Evolutionary conservation across 2,888 invertebrate species (phyloP), one percentile per base, ranked within the genome.

Genomic region (Plagiodera versicolora): DNA sequence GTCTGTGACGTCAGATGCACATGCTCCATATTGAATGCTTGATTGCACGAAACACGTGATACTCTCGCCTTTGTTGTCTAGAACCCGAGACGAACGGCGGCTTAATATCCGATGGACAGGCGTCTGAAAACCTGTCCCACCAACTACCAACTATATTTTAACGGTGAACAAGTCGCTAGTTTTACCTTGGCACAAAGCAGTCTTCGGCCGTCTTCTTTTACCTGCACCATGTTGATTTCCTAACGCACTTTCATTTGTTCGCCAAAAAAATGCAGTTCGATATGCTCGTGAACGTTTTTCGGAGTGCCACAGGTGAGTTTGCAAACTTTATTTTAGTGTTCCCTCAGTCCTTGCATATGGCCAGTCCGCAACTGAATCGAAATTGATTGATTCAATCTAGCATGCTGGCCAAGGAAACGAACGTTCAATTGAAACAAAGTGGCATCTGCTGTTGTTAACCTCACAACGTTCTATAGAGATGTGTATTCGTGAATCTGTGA

Each of bases 211-310:
- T 64, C 69, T 68, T 70, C 68, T 66, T 70, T 64, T 60, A 67
- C 61, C 65, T 66, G 66, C 71, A 67, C 66, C 67, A 71, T 71
- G 71, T 70, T 70, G 61, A 63, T 66, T 66, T 65, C 62, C 64
- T 62, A 61, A 52, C 24, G 39, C 19, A 52, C 39, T 17, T 18
- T 28, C 5, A 39, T 20, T 53, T 63, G 60, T 48, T 57, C 39
- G 48, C 60, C 46, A 52, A 63, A 59, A 72, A 72, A 64, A 75
- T 75, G 76, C 76, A 76, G 67, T 76, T 76, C 65, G 76, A 76
- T 53, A 75, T 75, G 71, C 60, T 76, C 53, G 74, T 76, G 48
- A 75, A 75, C 64, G 76, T 75, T 39, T 76, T 76, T 64, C 67
- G 74, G 61, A 75, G 72, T 66, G 75, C 74, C 63, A 76, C 76